Evolutionary conservation across 2,888 invertebrate genomes (phyloP).

Genomic region (Cybosia mesomella): DNA sequence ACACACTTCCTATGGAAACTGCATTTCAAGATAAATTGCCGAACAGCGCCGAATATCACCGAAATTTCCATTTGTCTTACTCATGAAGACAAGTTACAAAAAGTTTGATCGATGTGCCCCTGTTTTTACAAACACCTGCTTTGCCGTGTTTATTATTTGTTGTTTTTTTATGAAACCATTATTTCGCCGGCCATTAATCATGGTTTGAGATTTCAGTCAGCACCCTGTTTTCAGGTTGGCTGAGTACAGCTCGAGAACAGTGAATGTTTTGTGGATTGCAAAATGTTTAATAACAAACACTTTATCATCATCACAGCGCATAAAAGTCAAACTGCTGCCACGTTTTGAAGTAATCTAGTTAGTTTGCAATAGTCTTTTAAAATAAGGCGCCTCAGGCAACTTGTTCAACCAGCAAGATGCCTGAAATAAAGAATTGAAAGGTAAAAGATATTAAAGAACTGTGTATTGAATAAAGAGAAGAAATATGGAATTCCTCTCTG

Average conservation of each 20-base stretch:
- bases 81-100: constrained; percentile 61
- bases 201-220: constrained; percentile 32
- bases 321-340: not conserved
- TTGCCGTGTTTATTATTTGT: constrained; percentile 53
- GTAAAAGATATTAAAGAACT: too few species aligned
- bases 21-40: constrained; percentile 50
- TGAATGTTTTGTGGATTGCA: not conserved
- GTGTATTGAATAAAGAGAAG: too few species aligned
- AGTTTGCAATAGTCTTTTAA: not conserved
- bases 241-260: not conserved
- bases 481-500: too few species aligned
- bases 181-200: constrained; percentile 54
- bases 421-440: too few species aligned
- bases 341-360: not conserved
- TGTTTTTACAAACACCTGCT: constrained; percentile 72
- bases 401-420: too few species aligned
- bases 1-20: constrained; percentile 9
- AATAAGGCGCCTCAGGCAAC: too few species aligned
- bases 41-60: constrained; percentile 32
- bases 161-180: constrained; percentile 38
- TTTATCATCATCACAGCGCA: not conserved
- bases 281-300: not conserved
- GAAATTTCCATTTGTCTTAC: constrained; percentile 72
- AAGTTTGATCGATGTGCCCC: constrained; percentile 73
- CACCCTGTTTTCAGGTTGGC: constrained; percentile 12